phyloP scores from a whole-genome alignment of 2,113 vertebrate species.

The Cyanoramphus novaezelandiae region DNA sequence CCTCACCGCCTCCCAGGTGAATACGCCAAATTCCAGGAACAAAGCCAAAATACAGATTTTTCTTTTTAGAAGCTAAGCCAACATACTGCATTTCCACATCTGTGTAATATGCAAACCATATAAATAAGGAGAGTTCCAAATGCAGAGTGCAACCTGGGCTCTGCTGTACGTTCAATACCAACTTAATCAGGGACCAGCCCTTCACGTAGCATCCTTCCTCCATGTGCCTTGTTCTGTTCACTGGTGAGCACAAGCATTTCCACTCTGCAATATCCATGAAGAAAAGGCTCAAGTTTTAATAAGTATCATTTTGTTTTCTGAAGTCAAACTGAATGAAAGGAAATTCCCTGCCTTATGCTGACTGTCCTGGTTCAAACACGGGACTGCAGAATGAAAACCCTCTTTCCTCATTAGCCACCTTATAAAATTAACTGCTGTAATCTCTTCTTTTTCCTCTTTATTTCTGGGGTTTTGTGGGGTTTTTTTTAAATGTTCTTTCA shows the following conservation, averaged over 20 bases:
- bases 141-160: not conserved
- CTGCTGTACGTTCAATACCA: not conserved
- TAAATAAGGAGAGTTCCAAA: not conserved
- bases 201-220: not conserved
- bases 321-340: not conserved
- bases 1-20: not conserved
- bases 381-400: not conserved
- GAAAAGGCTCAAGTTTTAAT: not conserved
- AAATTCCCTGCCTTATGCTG: not conserved
- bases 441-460: not conserved
- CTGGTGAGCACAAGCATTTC: not conserved
- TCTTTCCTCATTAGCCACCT: not conserved
- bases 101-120: not conserved
- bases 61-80: not conserved
- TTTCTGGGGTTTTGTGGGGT: not conserved
- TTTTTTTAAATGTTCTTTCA: not conserved
- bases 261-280: not conserved
- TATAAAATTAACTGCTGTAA: not conserved
- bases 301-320: not conserved
- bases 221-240: not conserved
- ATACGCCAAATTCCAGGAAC: not conserved
- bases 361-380: not conserved
- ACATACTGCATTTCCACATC: not conserved
- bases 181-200: not conserved
- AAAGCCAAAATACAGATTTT: not conserved